Base-by-base conservation (phyloP, 2,888 invertebrate species). In the Melangyna quadrimaculata region DNA sequence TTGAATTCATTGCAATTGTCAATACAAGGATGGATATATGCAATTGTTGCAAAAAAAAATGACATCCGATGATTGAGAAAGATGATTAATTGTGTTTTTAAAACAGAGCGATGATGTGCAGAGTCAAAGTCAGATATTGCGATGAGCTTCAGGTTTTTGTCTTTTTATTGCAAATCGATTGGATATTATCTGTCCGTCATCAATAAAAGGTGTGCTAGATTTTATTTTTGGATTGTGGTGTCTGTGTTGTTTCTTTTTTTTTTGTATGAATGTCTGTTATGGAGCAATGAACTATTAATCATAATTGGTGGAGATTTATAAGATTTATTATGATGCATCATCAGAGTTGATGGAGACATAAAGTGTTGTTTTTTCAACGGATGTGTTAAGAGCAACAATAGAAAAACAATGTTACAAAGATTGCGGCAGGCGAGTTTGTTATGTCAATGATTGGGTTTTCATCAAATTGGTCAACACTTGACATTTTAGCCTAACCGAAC, bases 61-160 rank as follows among this genome's bases (percentile, higher is more conserved):
- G 71, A 57, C 57, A 40, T 43, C 12, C 35, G 53, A 53, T 70
- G 57, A 67, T 81, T 72, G 67, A 17, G 77, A 67, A 81, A 81
- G 43, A 82, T 82, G 81, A 82, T 82, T 77, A 35, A 82, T 82
- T 57, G 35, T 65, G 57, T 40, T 63, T 40, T 63, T 22, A 6
- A 40, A 67, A 37, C 29, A 19, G 37, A 51, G 32, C 17, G 10
- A 35, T 45, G 61, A 63, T 57, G 63, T 55, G 43, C 48, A 40
- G 27, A 37, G 22, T 53, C 32, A 65, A 48, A 55, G 32, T 27
- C 22, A 35, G 24, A 32, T 32, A 67, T 57, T 67, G 35, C 59
- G 59, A 51, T 61, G 48, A 29, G 40, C 10, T 51, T 37, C 19
- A 3, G 29, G 14, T 48, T 10, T 67, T 72, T 59, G 72, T 55